Base-by-base conservation (phyloP, 2,113 vertebrate genomes). In the Tupaia tana region DNA sequence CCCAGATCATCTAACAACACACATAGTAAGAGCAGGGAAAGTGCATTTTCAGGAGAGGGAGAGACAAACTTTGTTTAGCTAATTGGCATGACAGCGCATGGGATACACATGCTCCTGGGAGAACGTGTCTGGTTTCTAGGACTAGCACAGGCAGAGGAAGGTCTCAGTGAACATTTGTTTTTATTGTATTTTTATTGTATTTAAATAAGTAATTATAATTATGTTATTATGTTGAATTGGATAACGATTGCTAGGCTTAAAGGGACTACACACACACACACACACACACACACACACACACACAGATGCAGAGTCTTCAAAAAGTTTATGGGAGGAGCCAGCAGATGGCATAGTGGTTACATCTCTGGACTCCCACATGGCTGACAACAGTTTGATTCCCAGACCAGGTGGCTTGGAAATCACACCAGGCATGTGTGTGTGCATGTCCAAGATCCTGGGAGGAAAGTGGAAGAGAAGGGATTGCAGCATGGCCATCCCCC, bases 51-150 rank as follows among this genome's bases (percentile, higher is more conserved):
- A 15, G 85, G 93, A 86, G 69, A 91, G 87, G 82, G 54, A 94
- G 95, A 96, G 90, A 95, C 70, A 95, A 94, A 91, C 80, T 85
- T 94, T 95, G 90, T 92, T 96, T 83, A 96, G 91, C 89, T 97
- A 94, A 91, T 89, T 95, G 89, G 89, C 67, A 24, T 24, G 24
- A 84, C 78, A 70, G 95, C 88, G 89, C 25, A 22, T 43, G 86
- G 43, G 61, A 22, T 31, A 1, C 11, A 4, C 1, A 3, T 0
- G 16, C 56, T 94, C 70, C 85, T 43, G 27, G n/a, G 70, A 86
- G 85, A 71, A 91, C 69, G 64, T 9, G 3, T 66, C 31, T 54
- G 74, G 66, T 82, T 56, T 20, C 58, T 61, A 69, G 25, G 31
- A 34, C 25, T 9, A 67, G 63, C 29, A 5, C 29, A n/a, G 22